Percentiles rank a stretch among this genome's conserved stretches.
phyloP scores from a whole-genome alignment of 1,140 invertebrate genomes.

The Atta colombica region DNA sequence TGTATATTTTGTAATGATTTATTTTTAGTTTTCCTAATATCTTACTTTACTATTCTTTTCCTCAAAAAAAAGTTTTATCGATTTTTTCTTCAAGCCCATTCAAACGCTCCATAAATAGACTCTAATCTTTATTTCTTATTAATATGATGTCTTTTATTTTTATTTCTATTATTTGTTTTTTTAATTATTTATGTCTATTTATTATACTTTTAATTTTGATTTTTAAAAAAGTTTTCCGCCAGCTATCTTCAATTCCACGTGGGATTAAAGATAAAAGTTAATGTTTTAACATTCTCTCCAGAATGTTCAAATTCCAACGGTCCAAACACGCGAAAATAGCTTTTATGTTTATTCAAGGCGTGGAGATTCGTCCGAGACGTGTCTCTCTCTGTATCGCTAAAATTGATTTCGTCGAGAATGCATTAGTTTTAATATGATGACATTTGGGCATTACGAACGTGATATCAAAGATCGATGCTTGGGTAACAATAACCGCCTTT shows the following conservation, averaged over 20 bases:
- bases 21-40: background rate
- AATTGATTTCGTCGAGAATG: background rate
- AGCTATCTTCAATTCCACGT: background rate
- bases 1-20: constrained; percentile 3
- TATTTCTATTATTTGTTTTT: background rate
- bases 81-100: background rate
- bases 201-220: background rate
- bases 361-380: background rate
- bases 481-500: background rate
- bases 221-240: background rate
- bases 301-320: background rate
- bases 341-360: constrained; percentile 14
- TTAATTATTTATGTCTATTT: background rate
- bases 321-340: constrained; percentile 21
- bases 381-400: background rate
- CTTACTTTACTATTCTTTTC: background rate
- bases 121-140: background rate
- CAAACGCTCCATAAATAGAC: background rate
- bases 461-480: no score
- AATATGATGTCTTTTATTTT: background rate
- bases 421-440: background rate
- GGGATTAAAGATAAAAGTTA: background rate
- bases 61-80: background rate
- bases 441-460: background rate
- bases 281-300: background rate